Percentiles rank a stretch among this genome's conserved stretches.
Evolutionary conservation across 2,113 vertebrate genomes (phyloP).

Genomic region (Chitala chitala): DNA sequence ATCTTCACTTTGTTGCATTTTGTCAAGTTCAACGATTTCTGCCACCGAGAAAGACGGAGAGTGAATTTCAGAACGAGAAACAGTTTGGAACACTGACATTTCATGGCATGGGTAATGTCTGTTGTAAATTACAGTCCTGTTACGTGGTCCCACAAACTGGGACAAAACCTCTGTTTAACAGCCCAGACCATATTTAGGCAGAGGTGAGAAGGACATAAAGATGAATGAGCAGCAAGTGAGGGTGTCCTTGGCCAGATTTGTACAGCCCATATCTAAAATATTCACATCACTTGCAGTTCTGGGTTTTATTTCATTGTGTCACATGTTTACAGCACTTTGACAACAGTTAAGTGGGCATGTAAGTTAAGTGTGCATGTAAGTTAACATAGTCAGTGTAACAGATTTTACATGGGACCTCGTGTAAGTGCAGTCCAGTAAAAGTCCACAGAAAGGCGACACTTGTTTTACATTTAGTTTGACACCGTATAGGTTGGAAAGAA

Average conservation of each 20-base stretch:
- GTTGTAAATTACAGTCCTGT: background rate
- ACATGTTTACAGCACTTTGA: background rate
- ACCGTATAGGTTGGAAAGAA: background rate
- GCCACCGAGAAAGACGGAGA: background rate
- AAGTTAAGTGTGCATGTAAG: background rate
- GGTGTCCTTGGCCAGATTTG: background rate
- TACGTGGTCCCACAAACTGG: background rate
- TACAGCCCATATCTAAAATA: too few species aligned
- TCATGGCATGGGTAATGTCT: background rate
- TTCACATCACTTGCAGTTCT: background rate
- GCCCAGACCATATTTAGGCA: background rate
- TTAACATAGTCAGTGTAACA: background rate
- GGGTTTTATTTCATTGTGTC: background rate
- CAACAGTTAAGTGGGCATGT: too few species aligned
- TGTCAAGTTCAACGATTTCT: background rate
- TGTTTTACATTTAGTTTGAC: background rate
- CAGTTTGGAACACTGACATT: conserved; percentile 4
- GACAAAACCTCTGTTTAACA: background rate
- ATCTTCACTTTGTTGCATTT: background rate
- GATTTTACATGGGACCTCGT: background rate
- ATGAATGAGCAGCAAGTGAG: background rate
- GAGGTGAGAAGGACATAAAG: background rate
- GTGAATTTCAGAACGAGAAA: background rate
- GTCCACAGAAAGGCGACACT: background rate
- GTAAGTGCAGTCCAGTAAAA: background rate